Percentiles rank a stretch among this genome's conserved stretches.
Conservation (phyloP, 2,888 invertebrate species). For the Lamellibrachia satsuma region DNA sequence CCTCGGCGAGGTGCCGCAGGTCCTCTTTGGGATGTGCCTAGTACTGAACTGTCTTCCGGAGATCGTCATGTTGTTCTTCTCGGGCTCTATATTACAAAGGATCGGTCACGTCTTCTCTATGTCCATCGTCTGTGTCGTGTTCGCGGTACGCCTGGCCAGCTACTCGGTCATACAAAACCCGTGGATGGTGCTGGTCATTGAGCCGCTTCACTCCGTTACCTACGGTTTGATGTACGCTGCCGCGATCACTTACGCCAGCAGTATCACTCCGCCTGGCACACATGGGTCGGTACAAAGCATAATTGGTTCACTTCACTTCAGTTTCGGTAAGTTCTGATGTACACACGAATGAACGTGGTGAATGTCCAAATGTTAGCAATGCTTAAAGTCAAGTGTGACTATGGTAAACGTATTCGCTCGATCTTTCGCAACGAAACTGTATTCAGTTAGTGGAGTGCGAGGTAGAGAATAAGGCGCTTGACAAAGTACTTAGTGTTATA, state of each 20-base stretch:
- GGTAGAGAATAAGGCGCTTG: too few species aligned
- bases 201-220: constrained; percentile 86
- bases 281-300: constrained; percentile 87
- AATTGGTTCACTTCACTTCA: constrained; percentile 87
- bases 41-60: constrained; percentile 53
- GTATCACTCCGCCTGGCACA: constrained; percentile 83
- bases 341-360: background rate
- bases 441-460: background rate
- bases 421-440: background rate
- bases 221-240: constrained; percentile 93
- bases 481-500: too few species aligned
- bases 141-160: constrained; percentile 81
- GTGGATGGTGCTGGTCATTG: constrained; percentile 85
- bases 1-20: constrained; percentile 39
- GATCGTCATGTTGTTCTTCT: constrained; percentile 73
- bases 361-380: background rate
- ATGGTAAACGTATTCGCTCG: background rate
- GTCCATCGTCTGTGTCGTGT: constrained; percentile 82
- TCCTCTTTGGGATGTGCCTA: constrained; percentile 55
- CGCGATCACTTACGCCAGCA: constrained; percentile 86
- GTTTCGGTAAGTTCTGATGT: constrained; percentile 73
- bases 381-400: background rate
- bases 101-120: constrained; percentile 81
- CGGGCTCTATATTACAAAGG: constrained; percentile 82
- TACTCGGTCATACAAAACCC: constrained; percentile 83